Evolutionary conservation across 2,888 invertebrate genomes (phyloP), one percentile per base, ranked within the genome.

Genomic region (Mantis religiosa): DNA sequence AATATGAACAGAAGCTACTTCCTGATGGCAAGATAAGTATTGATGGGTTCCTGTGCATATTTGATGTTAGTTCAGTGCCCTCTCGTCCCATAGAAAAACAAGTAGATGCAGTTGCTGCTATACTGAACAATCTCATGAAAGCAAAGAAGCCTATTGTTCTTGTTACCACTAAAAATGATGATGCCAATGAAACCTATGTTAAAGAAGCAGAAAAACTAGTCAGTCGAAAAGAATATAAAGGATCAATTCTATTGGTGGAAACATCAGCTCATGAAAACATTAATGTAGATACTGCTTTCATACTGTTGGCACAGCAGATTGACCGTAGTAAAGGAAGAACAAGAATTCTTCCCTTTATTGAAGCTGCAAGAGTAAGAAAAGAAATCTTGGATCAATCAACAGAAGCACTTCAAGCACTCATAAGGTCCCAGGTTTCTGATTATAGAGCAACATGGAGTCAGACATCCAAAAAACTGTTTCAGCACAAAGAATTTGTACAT

Each of bases 211-310:
- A 98, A 92, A 96, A 97, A 91, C 94, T 99, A 90, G 96, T 98
- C 54, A 95, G 96, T 92, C 95, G 98, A 88, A 98, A 98, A 93
- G 99, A 99, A 93, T 98, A 98, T 93, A 98, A 98, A 92, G 96
- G 97, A 90, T 95, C 96, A 92, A 97, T 99, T 91, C 97, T 97
- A 4, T 94, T 99, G 84, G 96, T 99, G 89, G 99, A 99, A 94
- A 98, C 98, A 0, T 99, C 99, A 12, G 97, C 99, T 27, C 98
- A 99, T 92, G 98, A 98, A 92, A 98, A 98, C 92, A 98, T 99
- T 91, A 99, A 99, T 93, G 97, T 99, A 82, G 99, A 99, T 92
- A 95, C 97, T 92, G 98, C 99, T 41, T 98, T 98, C 93, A 95
- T 98, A 92, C 94, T 98, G 88, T 94, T 99, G 89, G 98, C 98